Percentiles rank a stretch among this genome's conserved stretches.
Conservation (phyloP, 2,113 vertebrate genomes). For the Mormyrus lacerda region DNA sequence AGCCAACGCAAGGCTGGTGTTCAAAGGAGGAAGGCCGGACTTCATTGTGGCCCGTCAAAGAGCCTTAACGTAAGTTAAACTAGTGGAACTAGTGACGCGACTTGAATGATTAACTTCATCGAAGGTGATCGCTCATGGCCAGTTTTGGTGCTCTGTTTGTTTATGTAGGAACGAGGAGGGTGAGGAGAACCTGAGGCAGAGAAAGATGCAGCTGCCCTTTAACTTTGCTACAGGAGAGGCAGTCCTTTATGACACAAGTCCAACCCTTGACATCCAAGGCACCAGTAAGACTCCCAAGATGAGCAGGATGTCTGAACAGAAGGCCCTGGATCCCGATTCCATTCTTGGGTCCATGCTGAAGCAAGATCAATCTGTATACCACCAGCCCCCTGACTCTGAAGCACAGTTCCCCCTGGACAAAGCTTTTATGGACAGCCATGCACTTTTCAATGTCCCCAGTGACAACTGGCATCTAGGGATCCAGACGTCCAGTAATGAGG, state of each 20-base stretch:
- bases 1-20: constrained; percentile 64
- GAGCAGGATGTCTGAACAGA: constrained; percentile 18
- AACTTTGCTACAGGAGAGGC: constrained; percentile 64
- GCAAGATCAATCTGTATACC: constrained; percentile 55
- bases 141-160: neutral
- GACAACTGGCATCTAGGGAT: constrained; percentile 5
- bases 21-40: constrained; percentile 61
- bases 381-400: neutral
- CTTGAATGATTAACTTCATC: neutral
- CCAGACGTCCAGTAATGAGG: neutral
- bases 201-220: constrained; percentile 64
- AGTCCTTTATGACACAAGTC: constrained; percentile 52
- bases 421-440: constrained; percentile 50
- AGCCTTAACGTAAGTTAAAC: constrained; percentile 60
- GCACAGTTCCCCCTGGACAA: constrained; percentile 51
- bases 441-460: constrained; percentile 34
- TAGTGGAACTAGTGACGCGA: neutral
- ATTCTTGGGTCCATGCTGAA: constrained; percentile 59
- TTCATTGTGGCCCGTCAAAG: constrained; percentile 65
- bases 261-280: constrained; percentile 39
- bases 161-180: constrained; percentile 63
- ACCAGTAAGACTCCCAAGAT: constrained; percentile 28
- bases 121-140: neutral
- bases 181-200: constrained; percentile 65
- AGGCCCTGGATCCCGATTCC: constrained; percentile 37